Evolutionary conservation across 2,797 vertebrate species (phyloP).

Genomic region (Synaphobranchus kaupii): DNA sequence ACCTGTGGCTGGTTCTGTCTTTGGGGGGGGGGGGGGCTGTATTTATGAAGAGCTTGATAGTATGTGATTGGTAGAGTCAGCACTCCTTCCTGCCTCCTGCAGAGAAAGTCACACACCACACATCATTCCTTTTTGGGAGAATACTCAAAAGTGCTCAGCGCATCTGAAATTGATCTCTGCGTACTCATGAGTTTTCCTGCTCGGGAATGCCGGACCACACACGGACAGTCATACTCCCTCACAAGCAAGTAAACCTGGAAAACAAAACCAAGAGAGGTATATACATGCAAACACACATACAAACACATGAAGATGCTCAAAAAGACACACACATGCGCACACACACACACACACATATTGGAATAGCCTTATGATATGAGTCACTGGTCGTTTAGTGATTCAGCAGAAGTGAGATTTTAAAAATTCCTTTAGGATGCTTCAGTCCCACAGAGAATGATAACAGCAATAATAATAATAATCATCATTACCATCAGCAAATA

Average conservation of each 20-base stretch:
- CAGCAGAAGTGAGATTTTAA: background rate
- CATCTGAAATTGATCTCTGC: background rate
- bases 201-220: background rate
- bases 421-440: background rate
- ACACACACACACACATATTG: background rate
- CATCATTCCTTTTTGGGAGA: constrained; percentile 25
- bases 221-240: background rate
- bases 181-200: background rate
- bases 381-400: background rate
- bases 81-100: constrained; percentile 39
- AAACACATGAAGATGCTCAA: background rate
- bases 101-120: constrained; percentile 28
- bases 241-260: background rate
- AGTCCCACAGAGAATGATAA: background rate
- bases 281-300: constrained; percentile 19
- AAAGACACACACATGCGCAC: background rate
- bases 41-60: background rate
- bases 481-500: background rate
- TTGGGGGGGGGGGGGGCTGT: background rate
- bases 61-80: constrained; percentile 33
- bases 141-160: background rate
- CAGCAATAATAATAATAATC: background rate
- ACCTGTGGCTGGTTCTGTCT: background rate
- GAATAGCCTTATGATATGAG: background rate
- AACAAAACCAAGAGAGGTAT: background rate